These are phyloP conservation scores for Alosa alosa DNA, from an alignment of 2,113 vertebrate species.

Conservation along the genomic window DNA sequence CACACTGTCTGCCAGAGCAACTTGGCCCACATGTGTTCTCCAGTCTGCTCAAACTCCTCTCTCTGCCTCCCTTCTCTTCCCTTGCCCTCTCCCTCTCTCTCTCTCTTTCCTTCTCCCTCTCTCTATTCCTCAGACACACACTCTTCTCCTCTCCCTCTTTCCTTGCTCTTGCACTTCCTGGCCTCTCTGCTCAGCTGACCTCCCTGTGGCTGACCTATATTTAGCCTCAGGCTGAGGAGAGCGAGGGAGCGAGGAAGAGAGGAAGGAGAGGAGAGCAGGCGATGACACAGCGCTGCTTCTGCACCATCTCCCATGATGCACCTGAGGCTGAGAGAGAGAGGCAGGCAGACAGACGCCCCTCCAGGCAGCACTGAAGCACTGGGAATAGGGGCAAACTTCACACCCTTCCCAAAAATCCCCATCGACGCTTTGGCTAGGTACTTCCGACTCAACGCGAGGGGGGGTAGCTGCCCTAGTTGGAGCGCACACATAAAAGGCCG, in stretches of 20 bases:
- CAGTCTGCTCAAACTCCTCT: background rate
- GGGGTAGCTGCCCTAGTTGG: slow-evolving; percentile 27
- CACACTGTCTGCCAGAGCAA: background rate
- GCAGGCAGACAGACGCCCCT: background rate
- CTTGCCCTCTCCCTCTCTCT: background rate
- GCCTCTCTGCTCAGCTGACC: slow-evolving; percentile 47
- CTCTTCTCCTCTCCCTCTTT: background rate
- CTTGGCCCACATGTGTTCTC: background rate
- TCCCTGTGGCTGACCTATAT: slow-evolving; percentile 29
- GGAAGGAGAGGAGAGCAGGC: background rate
- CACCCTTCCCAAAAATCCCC: background rate
- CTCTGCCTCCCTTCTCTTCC: background rate
- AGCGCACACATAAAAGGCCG: background rate
- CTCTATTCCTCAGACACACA: too few relatives aligned
- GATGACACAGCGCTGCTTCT: slow-evolving; percentile 30
- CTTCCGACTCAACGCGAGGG: background rate
- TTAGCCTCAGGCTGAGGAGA: slow-evolving; percentile 37
- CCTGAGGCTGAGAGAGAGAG: background rate
- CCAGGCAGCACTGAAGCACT: background rate
- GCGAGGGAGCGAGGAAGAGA: background rate
- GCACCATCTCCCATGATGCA: background rate
- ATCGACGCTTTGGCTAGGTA: background rate
- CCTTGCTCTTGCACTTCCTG: background rate
- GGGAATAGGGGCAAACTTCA: background rate
- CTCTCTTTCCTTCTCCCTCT: background rate